Conservation (phyloP, 1,140 invertebrate species). For the Aphis craccivora region DNA sequence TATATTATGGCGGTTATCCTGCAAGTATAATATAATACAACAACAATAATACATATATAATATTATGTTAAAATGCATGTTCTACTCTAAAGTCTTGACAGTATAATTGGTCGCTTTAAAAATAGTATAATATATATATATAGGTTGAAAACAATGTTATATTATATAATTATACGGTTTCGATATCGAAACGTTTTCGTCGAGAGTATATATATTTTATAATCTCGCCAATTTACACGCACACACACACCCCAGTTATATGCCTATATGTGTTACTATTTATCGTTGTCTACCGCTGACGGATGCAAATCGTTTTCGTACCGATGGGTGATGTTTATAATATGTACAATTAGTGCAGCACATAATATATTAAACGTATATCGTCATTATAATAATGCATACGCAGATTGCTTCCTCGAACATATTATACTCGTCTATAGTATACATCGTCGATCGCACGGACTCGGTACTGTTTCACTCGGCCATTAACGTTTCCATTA, state of each 20-base stretch:
- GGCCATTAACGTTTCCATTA: conserved; percentile 31
- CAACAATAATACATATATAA: neutral
- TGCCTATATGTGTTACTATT: neutral
- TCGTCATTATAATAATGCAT: neutral
- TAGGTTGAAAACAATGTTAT: neutral
- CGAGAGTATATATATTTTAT: neutral
- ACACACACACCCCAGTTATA: neutral
- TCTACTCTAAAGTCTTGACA: neutral
- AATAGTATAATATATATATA: conserved; percentile 4
- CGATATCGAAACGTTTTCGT: neutral
- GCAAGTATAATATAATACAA: neutral
- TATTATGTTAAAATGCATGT: neutral
- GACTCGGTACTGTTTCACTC: neutral
- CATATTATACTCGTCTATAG: neutral
- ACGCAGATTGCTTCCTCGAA: neutral
- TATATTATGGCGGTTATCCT: neutral
- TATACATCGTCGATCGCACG: neutral
- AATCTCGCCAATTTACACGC: neutral
- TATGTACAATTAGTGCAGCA: neutral
- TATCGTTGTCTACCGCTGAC: neutral
- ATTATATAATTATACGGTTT: neutral
- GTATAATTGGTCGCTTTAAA: conserved; percentile 1
- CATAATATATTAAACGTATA: neutral
- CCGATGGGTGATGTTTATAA: neutral
- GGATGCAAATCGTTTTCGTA: neutral